Conservation (phyloP, 2,113 vertebrate genomes). For the Melanotaenia duboulayi region DNA sequence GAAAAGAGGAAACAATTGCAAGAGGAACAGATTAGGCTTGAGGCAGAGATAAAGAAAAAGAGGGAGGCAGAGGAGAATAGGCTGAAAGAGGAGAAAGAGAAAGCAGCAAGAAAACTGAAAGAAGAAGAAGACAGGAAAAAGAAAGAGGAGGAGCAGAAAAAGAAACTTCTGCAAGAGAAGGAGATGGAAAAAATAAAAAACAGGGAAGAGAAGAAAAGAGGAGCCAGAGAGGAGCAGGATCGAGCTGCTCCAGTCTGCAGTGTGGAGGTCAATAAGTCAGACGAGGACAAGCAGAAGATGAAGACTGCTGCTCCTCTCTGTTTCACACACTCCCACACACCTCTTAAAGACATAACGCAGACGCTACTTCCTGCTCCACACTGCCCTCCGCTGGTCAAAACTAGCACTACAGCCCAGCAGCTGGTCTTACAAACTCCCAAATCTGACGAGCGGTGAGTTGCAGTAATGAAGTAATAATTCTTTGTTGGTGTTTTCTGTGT, state of each 20-base stretch:
- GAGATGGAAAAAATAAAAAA: not conserved
- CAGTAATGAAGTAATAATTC: not conserved
- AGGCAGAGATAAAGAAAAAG: not conserved
- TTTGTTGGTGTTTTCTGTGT: constrained; percentile 11
- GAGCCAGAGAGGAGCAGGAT: not conserved
- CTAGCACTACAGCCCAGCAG: constrained; percentile 1
- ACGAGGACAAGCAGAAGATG: constrained; percentile 77
- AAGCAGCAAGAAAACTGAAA: not conserved
- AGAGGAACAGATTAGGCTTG: constrained; percentile 11
- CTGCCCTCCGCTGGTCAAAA: constrained; percentile 38
- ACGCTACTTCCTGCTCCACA: constrained; percentile 9
- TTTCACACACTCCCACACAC: not conserved
- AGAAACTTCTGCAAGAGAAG: not conserved
- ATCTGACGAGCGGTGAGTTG: constrained; percentile 67
- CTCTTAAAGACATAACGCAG: constrained; percentile 2
- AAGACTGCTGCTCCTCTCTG: constrained; percentile 28
- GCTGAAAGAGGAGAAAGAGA: not conserved
- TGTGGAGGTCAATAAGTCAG: constrained; percentile 65
- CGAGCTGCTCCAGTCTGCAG: constrained; percentile 5
- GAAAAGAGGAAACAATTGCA: not conserved
- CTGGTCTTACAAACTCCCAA: constrained; percentile 1
- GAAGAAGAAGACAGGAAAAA: not conserved
- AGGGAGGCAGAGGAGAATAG: not conserved
- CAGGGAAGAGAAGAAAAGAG: not conserved
- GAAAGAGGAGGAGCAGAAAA: constrained; percentile 7